These are phyloP conservation scores for Pangasius macronema DNA, from an alignment of 2,797 vertebrate species.

Conservation along the genomic window DNA sequence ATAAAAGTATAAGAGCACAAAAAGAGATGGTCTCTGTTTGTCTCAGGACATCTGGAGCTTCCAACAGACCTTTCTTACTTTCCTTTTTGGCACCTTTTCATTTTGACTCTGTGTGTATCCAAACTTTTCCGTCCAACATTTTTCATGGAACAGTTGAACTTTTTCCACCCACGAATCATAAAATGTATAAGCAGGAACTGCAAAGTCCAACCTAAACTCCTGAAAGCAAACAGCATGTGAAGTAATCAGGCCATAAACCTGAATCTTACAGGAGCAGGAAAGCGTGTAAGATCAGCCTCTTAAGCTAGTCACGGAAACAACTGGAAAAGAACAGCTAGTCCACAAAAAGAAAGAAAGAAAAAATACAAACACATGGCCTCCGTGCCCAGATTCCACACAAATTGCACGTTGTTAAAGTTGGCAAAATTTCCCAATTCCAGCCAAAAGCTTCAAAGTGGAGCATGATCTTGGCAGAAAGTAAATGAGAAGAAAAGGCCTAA, in stretches of 20 bases:
- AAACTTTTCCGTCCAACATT: neutral
- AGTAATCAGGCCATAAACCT: conserved; percentile 38
- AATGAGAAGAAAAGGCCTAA: conserved; percentile 29
- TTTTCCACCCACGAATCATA: conserved; percentile 27
- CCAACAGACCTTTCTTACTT: neutral
- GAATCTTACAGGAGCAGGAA: conserved; percentile 1
- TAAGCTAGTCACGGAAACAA: conserved; percentile 39
- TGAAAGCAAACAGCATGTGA: conserved; percentile 35
- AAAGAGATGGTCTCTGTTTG: neutral
- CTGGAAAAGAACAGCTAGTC: conserved; percentile 47
- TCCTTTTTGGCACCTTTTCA: neutral
- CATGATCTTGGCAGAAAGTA: neutral
- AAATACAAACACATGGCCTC: neutral
- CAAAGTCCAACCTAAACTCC: conserved; percentile 49
- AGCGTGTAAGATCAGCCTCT: neutral
- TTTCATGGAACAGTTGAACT: neutral
- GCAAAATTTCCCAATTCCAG: conserved; percentile 63
- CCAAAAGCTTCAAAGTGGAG: conserved; percentile 36
- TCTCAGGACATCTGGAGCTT: conserved; percentile 11
- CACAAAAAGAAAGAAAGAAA: conserved; percentile 2
- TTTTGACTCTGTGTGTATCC: neutral
- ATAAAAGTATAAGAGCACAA: neutral
- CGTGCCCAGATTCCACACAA: conserved; percentile 66
- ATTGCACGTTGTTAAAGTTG: conserved; percentile 63
- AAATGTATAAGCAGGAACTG: conserved; percentile 32